Evolutionary conservation across 2,888 invertebrate genomes (phyloP).

Genomic region (Hyles lineata): DNA sequence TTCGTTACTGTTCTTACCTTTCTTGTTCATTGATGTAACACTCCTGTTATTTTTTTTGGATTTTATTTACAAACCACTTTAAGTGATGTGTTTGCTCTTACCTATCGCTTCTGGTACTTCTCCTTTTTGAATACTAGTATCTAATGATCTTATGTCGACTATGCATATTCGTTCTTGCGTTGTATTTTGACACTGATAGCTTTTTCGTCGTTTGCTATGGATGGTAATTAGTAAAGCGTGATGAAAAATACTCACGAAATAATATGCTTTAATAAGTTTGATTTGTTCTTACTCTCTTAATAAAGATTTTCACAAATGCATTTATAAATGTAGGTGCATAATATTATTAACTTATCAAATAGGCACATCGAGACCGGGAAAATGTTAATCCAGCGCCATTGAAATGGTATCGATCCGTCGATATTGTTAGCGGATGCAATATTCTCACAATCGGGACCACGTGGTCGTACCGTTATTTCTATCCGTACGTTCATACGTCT

Average conservation of each 20-base stretch:
- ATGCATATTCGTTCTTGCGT: neutral
- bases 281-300: neutral
- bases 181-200: no score
- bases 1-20: constrained; percentile 12
- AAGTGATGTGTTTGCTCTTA: constrained; percentile 10
- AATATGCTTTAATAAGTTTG: no score
- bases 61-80: constrained; percentile 6
- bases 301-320: neutral
- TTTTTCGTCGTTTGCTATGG: no score
- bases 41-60: neutral
- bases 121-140: neutral
- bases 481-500: constrained; percentile 32
- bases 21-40: constrained; percentile 10
- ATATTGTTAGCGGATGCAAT: constrained; percentile 56
- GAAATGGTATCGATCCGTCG: constrained; percentile 24
- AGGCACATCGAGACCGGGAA: neutral
- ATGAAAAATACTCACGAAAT: no score
- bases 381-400: neutral
- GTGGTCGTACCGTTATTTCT: constrained; percentile 54
- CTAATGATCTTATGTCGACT: neutral
- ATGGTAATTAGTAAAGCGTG: no score
- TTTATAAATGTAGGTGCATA: neutral
- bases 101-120: neutral
- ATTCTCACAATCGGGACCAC: constrained; percentile 50
- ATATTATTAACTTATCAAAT: neutral